phyloP scores from a whole-genome alignment of 2,113 vertebrate genomes.

The Pedionomus torquatus region DNA sequence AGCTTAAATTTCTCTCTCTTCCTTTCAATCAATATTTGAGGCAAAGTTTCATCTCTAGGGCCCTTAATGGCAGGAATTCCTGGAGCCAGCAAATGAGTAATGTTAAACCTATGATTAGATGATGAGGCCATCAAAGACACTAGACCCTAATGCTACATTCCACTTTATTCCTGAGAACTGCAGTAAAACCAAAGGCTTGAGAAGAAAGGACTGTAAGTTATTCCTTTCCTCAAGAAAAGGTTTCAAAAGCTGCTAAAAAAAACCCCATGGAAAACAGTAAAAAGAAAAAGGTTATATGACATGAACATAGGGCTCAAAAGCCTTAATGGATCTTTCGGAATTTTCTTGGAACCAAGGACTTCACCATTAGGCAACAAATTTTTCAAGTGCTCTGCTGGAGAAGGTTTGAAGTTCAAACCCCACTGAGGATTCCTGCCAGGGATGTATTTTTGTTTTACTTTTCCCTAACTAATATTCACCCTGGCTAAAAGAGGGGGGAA shows the following conservation, averaged over 20 bases:
- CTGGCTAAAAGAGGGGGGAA: constrained; percentile 33
- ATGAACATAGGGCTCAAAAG: constrained; percentile 43
- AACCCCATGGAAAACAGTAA: neutral
- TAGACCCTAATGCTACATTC: constrained; percentile 80
- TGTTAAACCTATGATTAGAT: constrained; percentile 91
- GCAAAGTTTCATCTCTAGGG: constrained; percentile 93
- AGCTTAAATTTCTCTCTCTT: constrained; percentile 90
- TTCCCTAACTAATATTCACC: constrained; percentile 53
- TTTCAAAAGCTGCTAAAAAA: constrained; percentile 64
- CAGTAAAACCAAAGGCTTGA: constrained; percentile 78
- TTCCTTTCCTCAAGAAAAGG: constrained; percentile 30
- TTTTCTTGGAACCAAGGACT: constrained; percentile 71
- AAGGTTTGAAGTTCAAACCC: constrained; percentile 74
- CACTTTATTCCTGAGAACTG: constrained; percentile 73
- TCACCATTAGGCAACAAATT: constrained; percentile 72
- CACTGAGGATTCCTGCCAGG: constrained; percentile 68
- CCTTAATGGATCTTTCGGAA: constrained; percentile 56
- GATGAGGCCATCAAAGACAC: constrained; percentile 84
- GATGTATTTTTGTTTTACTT: constrained; percentile 71
- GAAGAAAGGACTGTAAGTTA: constrained; percentile 67
- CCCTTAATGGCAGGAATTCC: constrained; percentile 93
- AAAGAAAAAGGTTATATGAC: constrained; percentile 32
- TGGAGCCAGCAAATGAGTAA: constrained; percentile 91
- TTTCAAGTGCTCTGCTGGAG: constrained; percentile 71
- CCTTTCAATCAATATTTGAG: constrained; percentile 93